phyloP scores from a whole-genome alignment of 2,113 vertebrate genomes.

The Ictalurus furcatus region DNA sequence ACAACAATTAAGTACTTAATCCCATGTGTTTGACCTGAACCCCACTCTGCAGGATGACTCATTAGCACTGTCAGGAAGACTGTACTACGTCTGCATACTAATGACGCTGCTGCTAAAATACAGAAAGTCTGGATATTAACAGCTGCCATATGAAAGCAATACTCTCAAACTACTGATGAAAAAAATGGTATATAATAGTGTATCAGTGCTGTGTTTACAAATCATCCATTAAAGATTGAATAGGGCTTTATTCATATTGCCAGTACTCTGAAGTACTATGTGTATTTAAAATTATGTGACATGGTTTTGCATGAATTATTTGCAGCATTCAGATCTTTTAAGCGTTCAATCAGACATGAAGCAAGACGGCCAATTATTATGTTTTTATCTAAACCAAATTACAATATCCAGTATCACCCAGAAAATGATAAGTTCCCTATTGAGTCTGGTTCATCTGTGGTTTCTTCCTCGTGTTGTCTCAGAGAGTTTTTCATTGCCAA shows the following conservation, averaged over 20 bases:
- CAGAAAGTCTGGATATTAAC: background rate
- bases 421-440: background rate
- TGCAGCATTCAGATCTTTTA: conserved; percentile 4
- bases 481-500: background rate
- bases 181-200: background rate
- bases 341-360: background rate
- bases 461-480: background rate
- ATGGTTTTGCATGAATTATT: conserved; percentile 14
- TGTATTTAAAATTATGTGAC: background rate
- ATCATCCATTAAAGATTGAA: background rate
- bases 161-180: background rate
- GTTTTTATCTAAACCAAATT: background rate
- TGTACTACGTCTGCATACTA: conserved; percentile 32
- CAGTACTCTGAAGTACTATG: background rate
- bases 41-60: conserved; percentile 29
- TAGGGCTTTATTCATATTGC: background rate
- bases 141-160: conserved; percentile 1
- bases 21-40: conserved; percentile 44
- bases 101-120: conserved; percentile 11
- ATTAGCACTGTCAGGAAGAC: conserved; percentile 32
- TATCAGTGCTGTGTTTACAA: background rate
- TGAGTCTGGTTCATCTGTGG: background rate
- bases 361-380: background rate
- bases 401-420: background rate
- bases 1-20: conserved; percentile 43